Evolutionary conservation across 1,140 invertebrate species (phyloP).

Genomic region (Ptiloglossa arizonensis): DNA sequence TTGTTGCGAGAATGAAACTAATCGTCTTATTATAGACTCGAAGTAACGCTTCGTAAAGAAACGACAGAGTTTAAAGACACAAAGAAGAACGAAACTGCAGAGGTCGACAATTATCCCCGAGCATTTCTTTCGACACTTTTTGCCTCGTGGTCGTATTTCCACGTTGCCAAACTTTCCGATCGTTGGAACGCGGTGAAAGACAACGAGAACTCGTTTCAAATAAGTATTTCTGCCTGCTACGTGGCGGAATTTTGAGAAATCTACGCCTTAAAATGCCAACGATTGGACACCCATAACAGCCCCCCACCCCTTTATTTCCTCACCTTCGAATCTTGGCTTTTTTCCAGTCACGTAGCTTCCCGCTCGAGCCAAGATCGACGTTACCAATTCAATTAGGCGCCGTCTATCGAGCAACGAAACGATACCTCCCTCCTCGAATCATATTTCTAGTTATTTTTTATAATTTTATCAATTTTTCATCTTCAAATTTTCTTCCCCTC

Average conservation of each 20-base stretch:
- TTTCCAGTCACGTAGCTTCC: slow-evolving; percentile 26
- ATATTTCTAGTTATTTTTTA: too few relatives aligned
- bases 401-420: too few relatives aligned
- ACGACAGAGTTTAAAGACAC: too few relatives aligned
- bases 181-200: neutral
- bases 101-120: too few relatives aligned
- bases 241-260: slow-evolving; percentile 45
- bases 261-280: neutral
- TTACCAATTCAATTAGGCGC: neutral
- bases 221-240: neutral
- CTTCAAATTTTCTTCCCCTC: too few relatives aligned
- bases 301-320: neutral
- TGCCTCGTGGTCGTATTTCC: neutral
- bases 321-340: slow-evolving; percentile 3
- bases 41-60: too few relatives aligned
- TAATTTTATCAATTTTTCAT: too few relatives aligned
- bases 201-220: neutral
- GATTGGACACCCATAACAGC: neutral
- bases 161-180: neutral
- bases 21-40: neutral
- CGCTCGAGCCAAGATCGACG: neutral
- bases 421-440: too few relatives aligned
- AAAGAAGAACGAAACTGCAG: too few relatives aligned
- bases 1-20: neutral
- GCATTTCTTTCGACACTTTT: neutral